These are phyloP conservation scores for Sthenelais limicola DNA, from an alignment of 2,888 invertebrate species.

Conservation along the genomic window DNA sequence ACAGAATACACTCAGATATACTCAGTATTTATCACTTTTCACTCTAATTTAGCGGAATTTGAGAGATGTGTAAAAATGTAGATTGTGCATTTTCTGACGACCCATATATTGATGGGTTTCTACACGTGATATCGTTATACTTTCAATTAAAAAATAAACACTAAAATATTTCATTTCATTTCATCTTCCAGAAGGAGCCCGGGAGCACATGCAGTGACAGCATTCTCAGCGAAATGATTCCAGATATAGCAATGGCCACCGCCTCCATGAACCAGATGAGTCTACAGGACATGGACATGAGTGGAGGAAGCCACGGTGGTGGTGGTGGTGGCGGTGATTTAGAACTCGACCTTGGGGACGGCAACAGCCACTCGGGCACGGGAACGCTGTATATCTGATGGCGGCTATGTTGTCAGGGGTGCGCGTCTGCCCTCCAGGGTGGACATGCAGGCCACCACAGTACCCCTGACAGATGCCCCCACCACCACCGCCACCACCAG, in stretches of 20 bases:
- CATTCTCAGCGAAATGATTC: slow-evolving; percentile 87
- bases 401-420: slow-evolving; percentile 40
- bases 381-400: slow-evolving; percentile 55
- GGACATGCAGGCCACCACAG: slow-evolving; percentile 6
- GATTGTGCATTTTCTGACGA: too few species aligned
- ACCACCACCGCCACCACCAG: slow-evolving; percentile 26
- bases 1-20: too few species aligned
- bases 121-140: too few species aligned
- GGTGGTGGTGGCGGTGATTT: slow-evolving; percentile 73
- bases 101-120: too few species aligned
- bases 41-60: too few species aligned
- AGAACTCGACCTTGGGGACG: slow-evolving; percentile 88
- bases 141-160: too few species aligned
- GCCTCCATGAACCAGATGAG: slow-evolving; percentile 81
- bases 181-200: slow-evolving; percentile 44
- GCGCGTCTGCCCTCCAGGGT: background rate
- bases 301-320: slow-evolving; percentile 30
- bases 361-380: slow-evolving; percentile 60
- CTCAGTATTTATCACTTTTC: too few species aligned
- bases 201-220: slow-evolving; percentile 71
- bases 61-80: too few species aligned
- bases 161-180: too few species aligned
- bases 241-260: slow-evolving; percentile 87
- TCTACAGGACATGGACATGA: slow-evolving; percentile 65
- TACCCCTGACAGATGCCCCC: slow-evolving; percentile 30